phyloP scores from a whole-genome alignment of 1,140 invertebrate species.

The Drosophila azteca region DNA sequence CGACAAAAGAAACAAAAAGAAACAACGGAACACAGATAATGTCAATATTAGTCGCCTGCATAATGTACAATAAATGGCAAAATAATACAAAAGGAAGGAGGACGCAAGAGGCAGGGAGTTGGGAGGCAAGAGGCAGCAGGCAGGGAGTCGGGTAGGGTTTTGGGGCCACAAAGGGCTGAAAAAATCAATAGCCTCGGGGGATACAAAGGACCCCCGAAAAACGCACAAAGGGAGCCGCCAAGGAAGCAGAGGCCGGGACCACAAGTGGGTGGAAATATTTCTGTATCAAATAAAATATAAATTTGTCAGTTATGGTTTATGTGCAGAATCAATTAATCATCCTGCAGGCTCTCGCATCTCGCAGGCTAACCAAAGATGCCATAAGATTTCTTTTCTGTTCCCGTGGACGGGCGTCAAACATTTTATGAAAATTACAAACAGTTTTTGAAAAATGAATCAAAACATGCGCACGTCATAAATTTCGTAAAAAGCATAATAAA shows the following conservation, averaged over 20 bases:
- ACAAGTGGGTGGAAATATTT: slow-evolving; percentile 62
- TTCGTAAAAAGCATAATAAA: slow-evolving; percentile 79
- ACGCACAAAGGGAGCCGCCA: slow-evolving; percentile 9
- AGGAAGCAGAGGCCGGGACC: slow-evolving; percentile 16
- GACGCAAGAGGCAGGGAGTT: slow-evolving; percentile 17
- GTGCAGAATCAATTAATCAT: slow-evolving; percentile 55
- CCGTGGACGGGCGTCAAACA: slow-evolving; percentile 8
- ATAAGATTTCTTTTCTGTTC: background rate
- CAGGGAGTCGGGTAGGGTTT: slow-evolving; percentile 10
- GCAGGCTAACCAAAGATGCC: no score
- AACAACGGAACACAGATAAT: slow-evolving; percentile 68
- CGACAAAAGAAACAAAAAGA: slow-evolving; percentile 38
- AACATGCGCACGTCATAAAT: slow-evolving; percentile 81
- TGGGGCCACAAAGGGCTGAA: slow-evolving; percentile 55
- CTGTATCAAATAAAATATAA: slow-evolving; percentile 80
- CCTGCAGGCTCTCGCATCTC: no score
- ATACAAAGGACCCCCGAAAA: slow-evolving; percentile 53
- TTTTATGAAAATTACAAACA: slow-evolving; percentile 56
- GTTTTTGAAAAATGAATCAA: slow-evolving; percentile 75
- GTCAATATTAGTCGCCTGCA: slow-evolving; percentile 83
- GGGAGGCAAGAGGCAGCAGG: slow-evolving; percentile 16
- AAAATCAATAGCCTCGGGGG: slow-evolving; percentile 73
- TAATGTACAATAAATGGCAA: slow-evolving; percentile 83
- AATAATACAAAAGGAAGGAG: slow-evolving; percentile 73
- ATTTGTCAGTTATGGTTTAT: slow-evolving; percentile 82